These are phyloP conservation scores for Colius striatus DNA, from an alignment of 2,113 vertebrate genomes.

Conservation along the genomic window DNA sequence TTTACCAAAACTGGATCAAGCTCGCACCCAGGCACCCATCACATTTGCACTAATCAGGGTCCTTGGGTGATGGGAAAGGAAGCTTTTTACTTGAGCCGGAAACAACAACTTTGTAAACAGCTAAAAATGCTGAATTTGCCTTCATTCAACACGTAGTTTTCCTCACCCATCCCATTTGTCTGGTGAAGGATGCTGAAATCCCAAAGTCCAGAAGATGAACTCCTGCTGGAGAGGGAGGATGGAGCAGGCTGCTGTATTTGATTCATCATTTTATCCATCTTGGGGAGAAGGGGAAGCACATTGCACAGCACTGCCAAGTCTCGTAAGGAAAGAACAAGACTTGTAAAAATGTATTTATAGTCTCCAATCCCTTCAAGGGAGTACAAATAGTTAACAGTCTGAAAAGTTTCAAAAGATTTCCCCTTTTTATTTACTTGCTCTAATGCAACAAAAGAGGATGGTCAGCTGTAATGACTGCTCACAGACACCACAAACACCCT, in stretches of 20 bases:
- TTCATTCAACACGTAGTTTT: background rate
- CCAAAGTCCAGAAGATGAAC: background rate
- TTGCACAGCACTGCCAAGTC: background rate
- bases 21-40: background rate
- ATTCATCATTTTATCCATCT: background rate
- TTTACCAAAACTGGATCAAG: background rate
- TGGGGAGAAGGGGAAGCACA: fast-evolving
- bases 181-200: background rate
- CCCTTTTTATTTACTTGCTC: background rate
- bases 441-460: fast-evolving
- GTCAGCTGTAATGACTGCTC: background rate
- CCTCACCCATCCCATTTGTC: background rate
- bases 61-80: background rate
- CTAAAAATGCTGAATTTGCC: background rate
- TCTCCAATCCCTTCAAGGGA: background rate
- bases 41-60: background rate
- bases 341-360: background rate
- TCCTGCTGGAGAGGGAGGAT: background rate
- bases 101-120: background rate
- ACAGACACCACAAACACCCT: background rate
- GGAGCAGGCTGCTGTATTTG: background rate
- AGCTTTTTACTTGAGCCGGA: background rate
- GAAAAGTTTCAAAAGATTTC: background rate
- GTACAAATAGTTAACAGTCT: background rate
- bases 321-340: background rate